Evolutionary conservation across 1,140 invertebrate genomes (phyloP), one percentile per base, ranked within the genome.

Genomic region (Atopsyche davidsoni): DNA sequence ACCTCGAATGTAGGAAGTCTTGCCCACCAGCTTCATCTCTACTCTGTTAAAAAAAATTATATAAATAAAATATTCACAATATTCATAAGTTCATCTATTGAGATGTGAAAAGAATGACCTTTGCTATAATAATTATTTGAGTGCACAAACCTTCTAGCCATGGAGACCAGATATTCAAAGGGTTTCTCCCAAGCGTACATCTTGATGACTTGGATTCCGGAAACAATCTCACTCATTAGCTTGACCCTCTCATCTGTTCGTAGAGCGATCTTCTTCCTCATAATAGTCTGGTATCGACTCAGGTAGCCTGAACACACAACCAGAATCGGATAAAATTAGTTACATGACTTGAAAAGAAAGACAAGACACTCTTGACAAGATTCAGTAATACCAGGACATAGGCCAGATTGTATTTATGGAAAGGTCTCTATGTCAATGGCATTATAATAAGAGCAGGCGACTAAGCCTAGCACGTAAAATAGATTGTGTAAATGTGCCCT

Each of bases 111-210:
- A 7, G 6, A 6, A 38, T 38, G 4, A 38, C 13, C 14, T 17
- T 10, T 4, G 16, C 19, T 7, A 18, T 6, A 14, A 21, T 23
- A 42, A 18, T 6, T n/a, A 22, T 42, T 18, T 19, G 10, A 10
- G 6, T 42, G 4, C 19, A 46, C 24, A 57, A 65, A 78, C 77
- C 68, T 76, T 66, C 82, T 66, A 4, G 76, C 71, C 19, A 73
- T 55, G 38, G 78, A 72, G 2, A 87, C 81, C 2, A 87, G 62
- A 55, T 78, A 75, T 44, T 81, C 77, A 60, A 89, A 89, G 3
- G 85, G 82, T 57, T 81, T 82, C 59, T 89, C 87, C 87, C 87
- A 89, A 1, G 83, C 79, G 58, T 89, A 89, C 87, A 91, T 90
- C 76, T 92, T 93, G 44, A 85, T 83, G 0, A 92, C 84, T 68